A percentile compares a stretch with the other conserved stretches of the same genome.
phyloP scores from a whole-genome alignment of 2,113 vertebrate genomes.

The Galbula dea region DNA sequence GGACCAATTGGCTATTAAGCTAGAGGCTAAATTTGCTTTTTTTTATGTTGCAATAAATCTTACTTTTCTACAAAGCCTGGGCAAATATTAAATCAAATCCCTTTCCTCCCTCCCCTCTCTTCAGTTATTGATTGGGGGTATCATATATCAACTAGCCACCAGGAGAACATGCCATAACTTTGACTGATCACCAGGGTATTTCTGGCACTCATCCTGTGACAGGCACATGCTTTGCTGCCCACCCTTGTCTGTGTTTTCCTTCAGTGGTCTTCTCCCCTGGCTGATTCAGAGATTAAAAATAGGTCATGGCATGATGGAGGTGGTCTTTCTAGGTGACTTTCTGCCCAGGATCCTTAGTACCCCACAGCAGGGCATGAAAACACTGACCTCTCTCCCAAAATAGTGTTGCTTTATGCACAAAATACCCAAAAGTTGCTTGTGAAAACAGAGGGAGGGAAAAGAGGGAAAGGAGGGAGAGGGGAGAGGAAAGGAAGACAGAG shows the following conservation, averaged over 20 bases:
- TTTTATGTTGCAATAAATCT: conserved; percentile 63
- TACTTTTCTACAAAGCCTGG: conserved; percentile 6
- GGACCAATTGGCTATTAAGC: conserved; percentile 39
- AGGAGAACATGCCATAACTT: conserved; percentile 20
- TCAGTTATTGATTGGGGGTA: conserved; percentile 51
- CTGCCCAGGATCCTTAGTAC: neutral
- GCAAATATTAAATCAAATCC: conserved; percentile 61
- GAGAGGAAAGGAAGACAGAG: neutral
- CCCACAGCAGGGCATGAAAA: neutral
- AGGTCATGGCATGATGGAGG: neutral
- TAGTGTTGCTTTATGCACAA: no score
- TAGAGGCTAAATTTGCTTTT: conserved; percentile 40
- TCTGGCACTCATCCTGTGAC: conserved; percentile 23
- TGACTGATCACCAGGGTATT: conserved; percentile 21
- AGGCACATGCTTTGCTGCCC: conserved; percentile 18
- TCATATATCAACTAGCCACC: conserved; percentile 33
- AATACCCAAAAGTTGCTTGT: no score
- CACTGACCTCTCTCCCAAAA: neutral
- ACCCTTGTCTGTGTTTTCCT: neutral
- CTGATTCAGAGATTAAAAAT: neutral
- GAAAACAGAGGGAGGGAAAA: neutral
- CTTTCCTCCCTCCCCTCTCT: neutral
- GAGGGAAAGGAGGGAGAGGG: neutral
- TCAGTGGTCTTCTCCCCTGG: conserved; percentile 1
- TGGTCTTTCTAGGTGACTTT: neutral